Percentiles rank a stretch among this genome's conserved stretches.
Conservation (phyloP, 2,888 invertebrate genomes). For the Acrobasis consociella region DNA sequence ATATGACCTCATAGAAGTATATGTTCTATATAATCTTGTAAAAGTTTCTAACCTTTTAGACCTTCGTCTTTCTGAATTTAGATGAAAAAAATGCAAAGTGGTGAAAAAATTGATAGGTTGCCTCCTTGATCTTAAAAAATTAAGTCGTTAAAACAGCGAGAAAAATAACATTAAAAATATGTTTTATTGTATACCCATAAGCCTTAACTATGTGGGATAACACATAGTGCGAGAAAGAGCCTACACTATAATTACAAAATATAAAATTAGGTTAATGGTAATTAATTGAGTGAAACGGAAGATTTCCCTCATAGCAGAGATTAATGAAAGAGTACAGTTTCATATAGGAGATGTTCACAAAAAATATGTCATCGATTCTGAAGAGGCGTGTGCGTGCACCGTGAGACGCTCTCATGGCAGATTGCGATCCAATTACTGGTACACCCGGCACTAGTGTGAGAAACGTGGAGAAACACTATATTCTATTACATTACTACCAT, state of each 20-base stretch:
- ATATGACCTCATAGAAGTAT: no score
- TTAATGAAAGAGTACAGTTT: slow-evolving; percentile 2
- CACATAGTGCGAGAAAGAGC: no score
- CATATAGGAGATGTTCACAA: slow-evolving; percentile 14
- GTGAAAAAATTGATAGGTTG: no score
- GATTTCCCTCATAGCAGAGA: background rate
- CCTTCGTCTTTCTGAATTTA: no score
- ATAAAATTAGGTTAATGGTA: background rate
- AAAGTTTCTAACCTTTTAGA: no score
- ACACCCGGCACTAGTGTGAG: slow-evolving; percentile 53
- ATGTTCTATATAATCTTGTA: no score
- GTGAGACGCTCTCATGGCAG: slow-evolving; percentile 70
- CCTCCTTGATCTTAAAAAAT: no score
- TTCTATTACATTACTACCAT: slow-evolving; percentile 33
- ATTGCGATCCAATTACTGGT: slow-evolving; percentile 66
- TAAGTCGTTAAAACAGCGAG: no score
- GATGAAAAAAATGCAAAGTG: no score
- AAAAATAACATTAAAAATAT: no score
- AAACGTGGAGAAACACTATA: slow-evolving; percentile 61
- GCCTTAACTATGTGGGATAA: no score
- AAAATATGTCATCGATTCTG: slow-evolving; percentile 47
- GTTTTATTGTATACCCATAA: no score
- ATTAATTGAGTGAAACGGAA: background rate
- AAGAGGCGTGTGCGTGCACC: slow-evolving; percentile 52
- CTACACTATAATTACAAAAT: background rate